Conservation (phyloP, 2,888 invertebrate genomes). For the Eristalinus sepulchralis region DNA sequence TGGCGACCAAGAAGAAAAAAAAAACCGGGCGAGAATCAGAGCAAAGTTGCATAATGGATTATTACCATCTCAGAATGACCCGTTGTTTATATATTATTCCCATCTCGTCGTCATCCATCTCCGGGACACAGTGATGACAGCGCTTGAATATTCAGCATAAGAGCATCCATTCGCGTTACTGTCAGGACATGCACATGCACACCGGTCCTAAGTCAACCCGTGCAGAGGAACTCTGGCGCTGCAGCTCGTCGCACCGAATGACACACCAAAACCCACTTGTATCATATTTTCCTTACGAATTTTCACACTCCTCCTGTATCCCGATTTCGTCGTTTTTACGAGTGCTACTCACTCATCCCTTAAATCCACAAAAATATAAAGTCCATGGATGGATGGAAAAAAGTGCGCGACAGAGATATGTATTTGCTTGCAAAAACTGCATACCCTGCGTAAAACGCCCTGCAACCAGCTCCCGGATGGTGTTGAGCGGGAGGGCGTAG, state of each 20-base stretch:
- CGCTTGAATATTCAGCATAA: slow-evolving; percentile 58
- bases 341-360: slow-evolving; percentile 35
- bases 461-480: background rate
- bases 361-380: slow-evolving; percentile 28
- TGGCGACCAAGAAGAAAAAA: background rate
- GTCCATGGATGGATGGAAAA: background rate
- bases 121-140: slow-evolving; percentile 61
- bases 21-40: slow-evolving; percentile 25
- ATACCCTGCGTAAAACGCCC: slow-evolving; percentile 15
- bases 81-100: slow-evolving; percentile 56
- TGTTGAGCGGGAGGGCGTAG: background rate
- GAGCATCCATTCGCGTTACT: slow-evolving; percentile 25
- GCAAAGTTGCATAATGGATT: slow-evolving; percentile 61
- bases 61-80: slow-evolving; percentile 67
- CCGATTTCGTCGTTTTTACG: background rate
- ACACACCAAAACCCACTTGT: slow-evolving; percentile 36
- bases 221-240: slow-evolving; percentile 9
- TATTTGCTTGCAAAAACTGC: slow-evolving; percentile 47
- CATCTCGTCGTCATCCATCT: slow-evolving; percentile 48
- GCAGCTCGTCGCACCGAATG: slow-evolving; percentile 16
- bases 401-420: slow-evolving; percentile 52
- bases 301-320: slow-evolving; percentile 5
- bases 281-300: slow-evolving; percentile 44
- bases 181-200: slow-evolving; percentile 38
- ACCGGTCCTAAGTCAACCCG: slow-evolving; percentile 39